Evolutionary conservation across 2,113 vertebrate genomes (phyloP).

Genomic region (Psammodynastes pulverulentus): DNA sequence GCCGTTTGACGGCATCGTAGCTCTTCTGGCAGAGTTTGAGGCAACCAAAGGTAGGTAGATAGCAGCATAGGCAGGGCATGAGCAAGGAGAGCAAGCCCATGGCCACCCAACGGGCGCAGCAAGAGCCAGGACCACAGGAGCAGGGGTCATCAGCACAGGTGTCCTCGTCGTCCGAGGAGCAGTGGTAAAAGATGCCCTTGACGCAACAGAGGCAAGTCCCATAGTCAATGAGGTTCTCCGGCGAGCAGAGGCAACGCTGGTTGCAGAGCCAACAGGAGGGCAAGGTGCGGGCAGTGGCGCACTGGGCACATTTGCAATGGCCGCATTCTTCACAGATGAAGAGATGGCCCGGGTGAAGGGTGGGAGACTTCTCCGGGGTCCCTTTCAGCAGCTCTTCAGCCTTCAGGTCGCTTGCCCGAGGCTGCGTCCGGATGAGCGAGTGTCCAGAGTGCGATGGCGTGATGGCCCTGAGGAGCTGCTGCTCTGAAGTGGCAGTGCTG

Average conservation of each 20-base stretch:
- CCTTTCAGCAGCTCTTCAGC: conserved; percentile 77
- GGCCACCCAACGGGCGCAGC: conserved; percentile 86
- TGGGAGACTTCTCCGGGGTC: conserved; percentile 61
- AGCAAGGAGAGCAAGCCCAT: conserved; percentile 88
- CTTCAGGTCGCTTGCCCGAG: conserved; percentile 79
- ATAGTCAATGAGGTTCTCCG: conserved; percentile 86
- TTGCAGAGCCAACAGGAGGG: conserved; percentile 94
- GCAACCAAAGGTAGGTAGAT: conserved; percentile 91
- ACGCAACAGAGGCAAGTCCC: conserved; percentile 94
- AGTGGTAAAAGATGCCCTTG: conserved; percentile 97
- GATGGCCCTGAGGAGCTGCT: conserved; percentile 84
- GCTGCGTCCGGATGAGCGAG: conserved; percentile 81
- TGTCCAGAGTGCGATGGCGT: conserved; percentile 84
- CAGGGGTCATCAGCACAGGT: conserved; percentile 95
- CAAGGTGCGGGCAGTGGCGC: conserved; percentile 81
- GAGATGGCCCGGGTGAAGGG: conserved; percentile 74
- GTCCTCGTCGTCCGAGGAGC: conserved; percentile 95
- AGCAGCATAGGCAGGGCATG: conserved; percentile 98
- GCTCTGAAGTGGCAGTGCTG: conserved; percentile 90
- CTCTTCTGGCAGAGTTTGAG: conserved; percentile 88
- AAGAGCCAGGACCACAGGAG: conserved; percentile 84
- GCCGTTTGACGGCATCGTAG: conserved; percentile 84
- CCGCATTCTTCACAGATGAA: conserved; percentile 93
- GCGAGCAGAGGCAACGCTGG: conserved; percentile 92
- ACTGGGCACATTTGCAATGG: conserved; percentile 88